Evolutionary conservation across 2,888 invertebrate genomes (phyloP), one percentile per base, ranked within the genome.

Genomic region (Cyaniris semiargus): DNA sequence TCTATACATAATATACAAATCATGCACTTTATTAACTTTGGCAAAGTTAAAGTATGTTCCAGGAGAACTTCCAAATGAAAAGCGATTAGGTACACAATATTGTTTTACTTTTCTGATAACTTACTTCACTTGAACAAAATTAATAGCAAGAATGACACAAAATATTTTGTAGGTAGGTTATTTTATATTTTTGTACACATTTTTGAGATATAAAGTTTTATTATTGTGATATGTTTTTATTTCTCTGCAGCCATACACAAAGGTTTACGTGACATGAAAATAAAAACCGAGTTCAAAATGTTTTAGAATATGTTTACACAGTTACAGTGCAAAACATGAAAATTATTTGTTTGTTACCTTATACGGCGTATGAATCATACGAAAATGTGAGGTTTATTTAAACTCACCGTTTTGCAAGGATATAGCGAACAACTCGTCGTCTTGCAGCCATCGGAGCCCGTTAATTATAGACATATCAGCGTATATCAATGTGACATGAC

Each of bases 401-500:
- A 53, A 79, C 78, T 81, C 88, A 94, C 93, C 93, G 90, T 93
- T 93, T 92, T 94, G 93, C 89, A 92, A 89, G 82, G 93, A 89
- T 87, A 93, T 88, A 83, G 93, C 93, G 83, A 93, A 91, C 82
- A 92, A 86, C 88, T 94, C 93, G 84, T 93, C 93, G 86, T 91
- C 92, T 86, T 89, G 90, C 86, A 93, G 88, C 94, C 94, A 94
- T 91, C 91, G 87, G 83, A 93, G 87, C 84, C 92, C 93, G 85
- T 91, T 91, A 87, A 94, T 90, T 85, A 93, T 89, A 88, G 93
- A 93, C 93, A 94, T 94, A 89, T 93, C 92, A 92, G 90, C 86
- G 84, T 87, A 90, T 91, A 93, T 93, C 88, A 90, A 88, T 85
- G 85, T 82, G 85, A 84, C 90, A 91, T 90, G 88, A 88, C 88